Evolutionary conservation across 2,888 invertebrate species (phyloP), one percentile per base, ranked within the genome.

Genomic region (Cryptus viduatorius): DNA sequence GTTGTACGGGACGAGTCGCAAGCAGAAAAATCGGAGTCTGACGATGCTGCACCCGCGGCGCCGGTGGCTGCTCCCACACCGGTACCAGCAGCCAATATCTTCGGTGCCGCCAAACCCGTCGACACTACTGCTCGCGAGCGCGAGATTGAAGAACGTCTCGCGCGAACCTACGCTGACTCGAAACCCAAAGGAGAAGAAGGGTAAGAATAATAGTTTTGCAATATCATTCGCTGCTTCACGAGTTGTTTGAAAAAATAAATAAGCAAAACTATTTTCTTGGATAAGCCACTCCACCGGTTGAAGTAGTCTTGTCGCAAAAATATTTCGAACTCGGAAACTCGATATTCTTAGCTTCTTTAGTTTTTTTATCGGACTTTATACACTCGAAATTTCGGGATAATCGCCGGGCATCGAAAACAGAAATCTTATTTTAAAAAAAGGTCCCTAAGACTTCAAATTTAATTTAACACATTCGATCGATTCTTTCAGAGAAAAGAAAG

Each of bases 21-120:
- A 5, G 46, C 83, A 5, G 79, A 67, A 92, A 86, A 85, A 50
- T 86, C 87, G 42, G 81, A 16, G 2, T 72, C 82, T 42, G 82
- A 82, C 16, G 88, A 86, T 3, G 86, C 77, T 12, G 73, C 85
- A 31, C 89, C 87, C 31, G 94, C 88, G 67, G 86, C 90, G 31
- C 84, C 86, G 44, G 86, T 87, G 19, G 88, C 92, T 10, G 92
- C 94, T 50, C 93, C 95, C n/a, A 93, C 94, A 76, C 95, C 95
- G 10, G 95, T 95, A 72, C 94, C 96, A 1, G 95, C 96, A 0
- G 95, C 96, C 67, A 97, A 96, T 80, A 98, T 99, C 88, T 99
- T 99, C 93, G 99, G 99, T n/a, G 97, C 96, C 44, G 99, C 99
- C 19, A 98, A 97, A 93, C 99, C 99, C 0, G 99, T 99, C 0